A percentile compares a stretch with the other conserved stretches of the same genome.
Evolutionary conservation across 2,113 vertebrate species (phyloP).

Genomic region (Mugil cephalus): DNA sequence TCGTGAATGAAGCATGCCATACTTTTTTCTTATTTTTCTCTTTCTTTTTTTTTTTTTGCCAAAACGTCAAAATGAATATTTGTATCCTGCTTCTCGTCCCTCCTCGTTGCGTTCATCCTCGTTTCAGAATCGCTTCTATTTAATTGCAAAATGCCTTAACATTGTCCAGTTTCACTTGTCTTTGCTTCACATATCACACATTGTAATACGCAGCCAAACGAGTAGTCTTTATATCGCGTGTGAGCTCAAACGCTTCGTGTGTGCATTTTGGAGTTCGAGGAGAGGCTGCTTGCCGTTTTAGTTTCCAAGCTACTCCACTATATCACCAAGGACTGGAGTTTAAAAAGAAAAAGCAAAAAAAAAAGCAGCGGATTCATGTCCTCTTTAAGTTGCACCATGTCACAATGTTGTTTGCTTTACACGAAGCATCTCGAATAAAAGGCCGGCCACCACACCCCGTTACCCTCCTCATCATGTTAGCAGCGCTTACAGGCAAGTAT

Average conservation of each 20-base stretch:
- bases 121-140: slow-evolving; percentile 32
- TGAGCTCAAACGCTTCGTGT: neutral
- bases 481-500: slow-evolving; percentile 70
- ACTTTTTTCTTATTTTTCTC: neutral
- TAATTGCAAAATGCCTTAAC: slow-evolving; percentile 70
- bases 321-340: slow-evolving; percentile 18
- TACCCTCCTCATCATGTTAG: slow-evolving; percentile 45
- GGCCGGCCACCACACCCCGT: slow-evolving; percentile 26
- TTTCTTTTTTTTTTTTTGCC: slow-evolving; percentile 22
- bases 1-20: slow-evolving; percentile 29
- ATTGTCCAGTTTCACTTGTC: slow-evolving; percentile 21
- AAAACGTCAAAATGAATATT: slow-evolving; percentile 22
- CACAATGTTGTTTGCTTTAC: neutral
- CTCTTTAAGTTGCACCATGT: slow-evolving; percentile 28
- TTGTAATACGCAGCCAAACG: slow-evolving; percentile 40
- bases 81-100: neutral
- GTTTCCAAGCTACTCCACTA: slow-evolving; percentile 23
- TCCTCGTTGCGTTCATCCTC: neutral
- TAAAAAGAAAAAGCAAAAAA: too few species aligned
- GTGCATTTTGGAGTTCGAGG: slow-evolving; percentile 40
- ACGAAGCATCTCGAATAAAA: slow-evolving; percentile 12
- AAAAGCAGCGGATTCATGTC: slow-evolving; percentile 15
- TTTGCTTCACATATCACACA: slow-evolving; percentile 33
- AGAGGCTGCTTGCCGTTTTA: slow-evolving; percentile 42
- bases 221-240: too few species aligned